Percentiles rank a stretch among this genome's conserved stretches.
These are phyloP conservation scores for Lucinisca nassula DNA, from an alignment of 2,888 invertebrate genomes.

Conservation along the genomic window DNA sequence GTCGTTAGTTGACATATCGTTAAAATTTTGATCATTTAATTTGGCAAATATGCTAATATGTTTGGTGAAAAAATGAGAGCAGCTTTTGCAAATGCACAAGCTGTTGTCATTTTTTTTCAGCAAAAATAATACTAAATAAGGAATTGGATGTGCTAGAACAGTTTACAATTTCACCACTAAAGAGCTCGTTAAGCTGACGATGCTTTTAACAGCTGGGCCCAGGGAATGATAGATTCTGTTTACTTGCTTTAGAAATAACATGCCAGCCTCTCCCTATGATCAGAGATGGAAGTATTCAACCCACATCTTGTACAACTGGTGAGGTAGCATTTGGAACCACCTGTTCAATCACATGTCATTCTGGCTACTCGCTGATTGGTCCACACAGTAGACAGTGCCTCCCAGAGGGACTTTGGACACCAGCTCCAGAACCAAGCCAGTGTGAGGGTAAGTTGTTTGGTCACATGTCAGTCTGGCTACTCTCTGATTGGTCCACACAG, in stretches of 20 bases:
- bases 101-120: too few species aligned
- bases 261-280: constrained; percentile 89
- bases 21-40: too few species aligned
- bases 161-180: too few species aligned
- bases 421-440: constrained; percentile 88
- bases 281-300: constrained; percentile 89
- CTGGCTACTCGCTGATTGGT: constrained; percentile 90
- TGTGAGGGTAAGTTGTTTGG: constrained; percentile 88
- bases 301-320: constrained; percentile 89
- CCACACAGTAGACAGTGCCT: constrained; percentile 89
- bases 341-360: constrained; percentile 90
- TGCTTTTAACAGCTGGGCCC: too few species aligned
- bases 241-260: constrained; percentile 87
- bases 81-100: too few species aligned
- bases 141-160: too few species aligned
- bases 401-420: constrained; percentile 89
- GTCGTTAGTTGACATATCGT: too few species aligned
- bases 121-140: too few species aligned
- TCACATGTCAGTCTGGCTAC: constrained; percentile 90
- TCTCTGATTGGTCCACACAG: constrained; percentile 89
- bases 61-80: too few species aligned
- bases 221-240: too few species aligned
- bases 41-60: too few species aligned
- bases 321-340: constrained; percentile 90
- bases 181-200: too few species aligned